Conservation (phyloP, 2,797 vertebrate species). For the Odontamblyopus lacepedii region DNA sequence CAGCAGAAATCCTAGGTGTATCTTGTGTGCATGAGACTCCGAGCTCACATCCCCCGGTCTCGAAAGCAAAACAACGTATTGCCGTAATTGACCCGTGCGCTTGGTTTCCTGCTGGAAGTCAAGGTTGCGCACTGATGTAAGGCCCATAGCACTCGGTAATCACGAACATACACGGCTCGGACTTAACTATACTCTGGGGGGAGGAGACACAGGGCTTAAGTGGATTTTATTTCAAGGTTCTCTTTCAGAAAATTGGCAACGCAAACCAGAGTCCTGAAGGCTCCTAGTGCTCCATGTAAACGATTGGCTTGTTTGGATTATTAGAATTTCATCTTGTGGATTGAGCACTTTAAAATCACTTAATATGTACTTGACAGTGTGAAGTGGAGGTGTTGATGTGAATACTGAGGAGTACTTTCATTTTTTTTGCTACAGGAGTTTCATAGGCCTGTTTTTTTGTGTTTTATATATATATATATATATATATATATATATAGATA, state of each 20-base stretch:
- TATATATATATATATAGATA: too few species aligned
- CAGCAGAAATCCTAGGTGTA: slow-evolving; percentile 38
- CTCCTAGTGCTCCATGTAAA: slow-evolving; percentile 41
- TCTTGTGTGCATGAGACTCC: slow-evolving; percentile 31
- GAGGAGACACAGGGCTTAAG: slow-evolving; percentile 66
- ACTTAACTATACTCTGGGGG: slow-evolving; percentile 71
- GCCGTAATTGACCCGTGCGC: slow-evolving; percentile 64
- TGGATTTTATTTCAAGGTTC: slow-evolving; percentile 78
- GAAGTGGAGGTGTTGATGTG: slow-evolving; percentile 40
- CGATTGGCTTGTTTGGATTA: slow-evolving; percentile 76
- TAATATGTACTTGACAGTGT: slow-evolving; percentile 41
- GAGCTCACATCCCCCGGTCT: slow-evolving; percentile 57
- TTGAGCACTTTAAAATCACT: slow-evolving; percentile 47
- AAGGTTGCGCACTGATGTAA: slow-evolving; percentile 66
- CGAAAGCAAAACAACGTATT: slow-evolving; percentile 57
- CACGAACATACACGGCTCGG: slow-evolving; percentile 69
- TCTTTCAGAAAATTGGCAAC: slow-evolving; percentile 62
- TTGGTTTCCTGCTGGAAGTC: slow-evolving; percentile 74
- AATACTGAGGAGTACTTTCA: too few species aligned
- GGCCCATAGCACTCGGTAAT: slow-evolving; percentile 68
- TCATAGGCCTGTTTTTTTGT: background rate
- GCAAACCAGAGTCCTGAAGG: slow-evolving; percentile 47
- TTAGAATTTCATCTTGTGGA: slow-evolving; percentile 53
- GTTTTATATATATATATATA: background rate
- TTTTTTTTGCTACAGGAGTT: too few species aligned